Evolutionary conservation across 2,888 invertebrate genomes (phyloP).

Genomic region (Priocnemis perturbator): DNA sequence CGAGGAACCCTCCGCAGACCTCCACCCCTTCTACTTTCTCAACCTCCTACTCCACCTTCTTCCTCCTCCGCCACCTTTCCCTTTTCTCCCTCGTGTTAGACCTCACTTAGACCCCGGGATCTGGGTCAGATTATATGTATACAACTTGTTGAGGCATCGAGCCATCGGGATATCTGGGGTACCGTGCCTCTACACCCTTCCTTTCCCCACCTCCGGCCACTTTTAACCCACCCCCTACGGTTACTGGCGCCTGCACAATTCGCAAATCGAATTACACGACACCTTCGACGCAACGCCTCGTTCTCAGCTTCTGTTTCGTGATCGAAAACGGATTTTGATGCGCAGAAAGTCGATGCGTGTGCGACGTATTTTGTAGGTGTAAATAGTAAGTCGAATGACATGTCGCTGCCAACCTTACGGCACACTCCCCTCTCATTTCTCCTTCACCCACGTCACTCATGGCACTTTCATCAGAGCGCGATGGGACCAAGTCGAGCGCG

Average conservation of each 20-base stretch:
- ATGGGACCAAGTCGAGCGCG: neutral
- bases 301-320: neutral
- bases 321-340: too few species aligned
- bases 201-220: slow-evolving; percentile 6
- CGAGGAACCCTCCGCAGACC: slow-evolving; percentile 53
- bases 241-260: neutral
- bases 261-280: slow-evolving; percentile 7
- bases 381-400: too few species aligned
- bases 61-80: slow-evolving; percentile 36
- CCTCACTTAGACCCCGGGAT: slow-evolving; percentile 68
- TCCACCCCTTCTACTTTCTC: slow-evolving; percentile 22
- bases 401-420: too few species aligned
- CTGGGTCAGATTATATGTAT: slow-evolving; percentile 71
- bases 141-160: slow-evolving; percentile 65
- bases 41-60: slow-evolving; percentile 21
- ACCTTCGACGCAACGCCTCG: neutral
- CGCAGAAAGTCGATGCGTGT: too few species aligned
- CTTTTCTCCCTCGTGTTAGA: slow-evolving; percentile 60
- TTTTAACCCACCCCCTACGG: neutral
- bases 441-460: slow-evolving; percentile 16
- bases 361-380: too few species aligned
- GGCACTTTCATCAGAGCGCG: slow-evolving; percentile 30
- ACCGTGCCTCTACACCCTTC: slow-evolving; percentile 30
- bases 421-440: neutral
- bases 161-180: slow-evolving; percentile 46